Percentiles rank a stretch among this genome's conserved stretches.
phyloP scores from a whole-genome alignment of 2,797 vertebrate genomes.

The Myripristis murdjan region DNA sequence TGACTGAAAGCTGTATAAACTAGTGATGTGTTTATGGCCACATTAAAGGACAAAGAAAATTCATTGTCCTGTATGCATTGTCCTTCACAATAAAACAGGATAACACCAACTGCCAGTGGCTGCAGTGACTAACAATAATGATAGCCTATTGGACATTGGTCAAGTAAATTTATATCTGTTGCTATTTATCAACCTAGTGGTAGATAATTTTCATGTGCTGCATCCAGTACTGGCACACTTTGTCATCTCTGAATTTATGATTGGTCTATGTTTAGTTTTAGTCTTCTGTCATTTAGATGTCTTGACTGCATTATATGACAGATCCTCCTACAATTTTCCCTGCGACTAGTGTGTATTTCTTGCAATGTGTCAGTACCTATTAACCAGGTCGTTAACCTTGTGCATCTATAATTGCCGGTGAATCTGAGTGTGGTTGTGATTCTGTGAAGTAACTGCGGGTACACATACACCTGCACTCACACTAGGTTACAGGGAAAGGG shows the following conservation, averaged over 20 bases:
- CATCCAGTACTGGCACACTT: not conserved
- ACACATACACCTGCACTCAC: slow-evolving; percentile 15
- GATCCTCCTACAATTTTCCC: not conserved
- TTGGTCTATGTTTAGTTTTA: not conserved
- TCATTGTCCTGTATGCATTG: slow-evolving; percentile 37
- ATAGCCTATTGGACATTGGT: not conserved
- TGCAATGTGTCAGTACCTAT: slow-evolving; percentile 51
- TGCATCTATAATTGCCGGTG: slow-evolving; percentile 14
- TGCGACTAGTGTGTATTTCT: not conserved
- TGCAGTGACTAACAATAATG: slow-evolving; percentile 49
- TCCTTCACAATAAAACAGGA: slow-evolving; percentile 66
- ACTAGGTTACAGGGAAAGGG: slow-evolving; percentile 13
- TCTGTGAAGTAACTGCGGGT: slow-evolving; percentile 8
- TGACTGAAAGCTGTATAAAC: slow-evolving; percentile 53
- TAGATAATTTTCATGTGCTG: no score
- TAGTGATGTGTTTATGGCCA: slow-evolving; percentile 48
- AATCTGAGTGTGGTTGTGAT: slow-evolving; percentile 3
- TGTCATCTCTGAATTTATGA: not conserved
- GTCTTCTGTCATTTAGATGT: not conserved
- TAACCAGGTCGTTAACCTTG: slow-evolving; percentile 34
- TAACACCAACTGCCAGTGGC: slow-evolving; percentile 50
- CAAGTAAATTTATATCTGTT: not conserved
- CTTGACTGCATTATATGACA: not conserved
- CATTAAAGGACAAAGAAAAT: slow-evolving; percentile 55
- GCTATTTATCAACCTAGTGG: no score